Evolutionary conservation across 2,888 invertebrate genomes (phyloP).

Genomic region (Linyphia triangularis): DNA sequence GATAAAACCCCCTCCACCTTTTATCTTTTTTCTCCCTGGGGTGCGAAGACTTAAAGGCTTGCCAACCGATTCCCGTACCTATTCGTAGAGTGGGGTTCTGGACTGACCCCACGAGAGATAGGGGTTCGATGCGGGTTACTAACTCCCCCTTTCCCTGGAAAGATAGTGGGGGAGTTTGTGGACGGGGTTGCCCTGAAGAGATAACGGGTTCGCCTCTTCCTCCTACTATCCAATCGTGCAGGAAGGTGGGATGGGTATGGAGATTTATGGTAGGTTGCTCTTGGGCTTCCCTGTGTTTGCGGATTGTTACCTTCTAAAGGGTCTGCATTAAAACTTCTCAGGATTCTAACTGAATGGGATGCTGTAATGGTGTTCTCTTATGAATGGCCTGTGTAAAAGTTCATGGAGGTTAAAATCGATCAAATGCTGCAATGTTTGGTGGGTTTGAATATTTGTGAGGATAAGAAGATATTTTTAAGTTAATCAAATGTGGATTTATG

Average conservation of each 20-base stretch:
- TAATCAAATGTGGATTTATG: no score
- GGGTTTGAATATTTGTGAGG: no score
- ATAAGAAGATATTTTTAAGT: no score
- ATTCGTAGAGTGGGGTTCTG: constrained; percentile 33
- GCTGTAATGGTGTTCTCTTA: no score
- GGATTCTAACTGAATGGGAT: no score
- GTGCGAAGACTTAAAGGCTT: constrained; percentile 60
- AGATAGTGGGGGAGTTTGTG: background rate
- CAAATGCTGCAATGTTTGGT: no score
- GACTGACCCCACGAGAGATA: constrained; percentile 59
- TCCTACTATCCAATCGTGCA: background rate
- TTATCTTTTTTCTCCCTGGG: constrained; percentile 41
- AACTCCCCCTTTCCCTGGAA: background rate
- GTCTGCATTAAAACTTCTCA: background rate
- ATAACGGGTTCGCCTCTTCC: background rate
- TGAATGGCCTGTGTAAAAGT: no score
- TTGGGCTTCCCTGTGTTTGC: background rate
- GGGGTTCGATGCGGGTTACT: constrained; percentile 7
- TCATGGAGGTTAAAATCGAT: no score
- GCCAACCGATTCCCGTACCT: constrained; percentile 43
- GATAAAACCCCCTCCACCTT: constrained; percentile 25
- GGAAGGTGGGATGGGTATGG: background rate
- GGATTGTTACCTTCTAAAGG: background rate
- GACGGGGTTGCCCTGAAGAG: constrained; percentile 9
- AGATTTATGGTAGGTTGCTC: background rate